A percentile compares a stretch with the other conserved stretches of the same genome.
Conservation (phyloP, 2,888 invertebrate species). For the Dryococelus australis region DNA sequence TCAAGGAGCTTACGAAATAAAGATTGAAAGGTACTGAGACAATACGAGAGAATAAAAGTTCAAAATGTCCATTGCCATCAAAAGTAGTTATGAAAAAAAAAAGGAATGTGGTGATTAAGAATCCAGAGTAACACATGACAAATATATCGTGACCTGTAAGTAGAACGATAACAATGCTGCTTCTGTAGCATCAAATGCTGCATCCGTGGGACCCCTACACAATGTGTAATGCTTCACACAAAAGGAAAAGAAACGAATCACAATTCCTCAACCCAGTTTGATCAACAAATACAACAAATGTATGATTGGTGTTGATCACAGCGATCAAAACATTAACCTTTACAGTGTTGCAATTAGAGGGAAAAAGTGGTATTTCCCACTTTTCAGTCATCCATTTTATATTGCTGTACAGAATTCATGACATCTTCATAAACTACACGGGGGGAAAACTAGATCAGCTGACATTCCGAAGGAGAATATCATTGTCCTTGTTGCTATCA, state of each 20-base stretch:
- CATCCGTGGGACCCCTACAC: constrained; percentile 33
- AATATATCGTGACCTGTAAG: constrained; percentile 19
- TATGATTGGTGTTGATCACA: constrained; percentile 51
- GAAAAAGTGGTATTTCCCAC: constrained; percentile 52
- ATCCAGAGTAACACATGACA: constrained; percentile 5
- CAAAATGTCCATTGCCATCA: neutral
- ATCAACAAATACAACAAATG: constrained; percentile 47
- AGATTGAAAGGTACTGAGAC: neutral
- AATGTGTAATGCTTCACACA: neutral
- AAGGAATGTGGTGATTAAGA: neutral
- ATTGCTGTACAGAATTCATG: constrained; percentile 49
- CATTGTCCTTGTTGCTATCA: neutral
- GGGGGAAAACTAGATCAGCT: neutral
- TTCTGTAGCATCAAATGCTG: constrained; percentile 33
- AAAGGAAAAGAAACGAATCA: constrained; percentile 43
- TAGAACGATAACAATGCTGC: constrained; percentile 42
- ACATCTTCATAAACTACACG: neutral
- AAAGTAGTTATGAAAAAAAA: neutral
- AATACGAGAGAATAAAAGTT: neutral
- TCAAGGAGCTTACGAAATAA: neutral
- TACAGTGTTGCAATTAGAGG: constrained; percentile 49
- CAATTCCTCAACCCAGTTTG: constrained; percentile 46
- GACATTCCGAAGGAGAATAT: neutral
- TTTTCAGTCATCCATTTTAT: constrained; percentile 50
- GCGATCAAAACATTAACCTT: constrained; percentile 50